These are phyloP conservation scores for Xyrauchen texanus DNA, from an alignment of 2,113 vertebrate species.

Conservation along the genomic window DNA sequence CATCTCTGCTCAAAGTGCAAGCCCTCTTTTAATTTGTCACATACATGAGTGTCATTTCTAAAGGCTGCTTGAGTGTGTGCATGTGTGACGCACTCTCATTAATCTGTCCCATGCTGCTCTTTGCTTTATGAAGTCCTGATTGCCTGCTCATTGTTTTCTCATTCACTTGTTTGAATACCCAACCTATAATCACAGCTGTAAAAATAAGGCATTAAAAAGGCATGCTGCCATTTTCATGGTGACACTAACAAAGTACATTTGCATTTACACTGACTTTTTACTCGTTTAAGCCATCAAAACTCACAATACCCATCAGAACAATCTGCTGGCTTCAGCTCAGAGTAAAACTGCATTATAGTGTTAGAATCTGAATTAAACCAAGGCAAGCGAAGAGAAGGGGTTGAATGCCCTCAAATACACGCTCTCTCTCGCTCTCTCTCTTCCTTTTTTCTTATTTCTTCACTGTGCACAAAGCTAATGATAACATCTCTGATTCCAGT, in stretches of 20 bases:
- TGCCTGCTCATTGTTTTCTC: conserved; percentile 78
- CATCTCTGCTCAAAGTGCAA: conserved; percentile 65
- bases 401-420: conserved; percentile 67
- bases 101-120: conserved; percentile 65
- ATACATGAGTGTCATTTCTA: conserved; percentile 70
- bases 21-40: conserved; percentile 69
- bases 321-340: conserved; percentile 61
- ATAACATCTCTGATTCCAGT: conserved; percentile 79
- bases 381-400: conserved; percentile 45
- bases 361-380: conserved; percentile 74
- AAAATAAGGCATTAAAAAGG: conserved; percentile 72
- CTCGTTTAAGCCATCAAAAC: conserved; percentile 69
- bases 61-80: conserved; percentile 53
- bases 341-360: conserved; percentile 75
- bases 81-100: conserved; percentile 49
- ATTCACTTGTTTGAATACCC: conserved; percentile 78
- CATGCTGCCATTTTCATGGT: conserved; percentile 78
- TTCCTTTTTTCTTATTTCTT: conserved; percentile 72
- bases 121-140: conserved; percentile 76
- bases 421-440: conserved; percentile 65
- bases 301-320: conserved; percentile 75
- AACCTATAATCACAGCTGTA: conserved; percentile 76
- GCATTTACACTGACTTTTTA: conserved; percentile 72
- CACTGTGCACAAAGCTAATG: conserved; percentile 74
- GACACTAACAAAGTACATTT: conserved; percentile 74